Evolutionary conservation across 37 sponge, comb jelly and placozoan genomes (phyloP).

Genomic region (Theonella swinhoei): DNA sequence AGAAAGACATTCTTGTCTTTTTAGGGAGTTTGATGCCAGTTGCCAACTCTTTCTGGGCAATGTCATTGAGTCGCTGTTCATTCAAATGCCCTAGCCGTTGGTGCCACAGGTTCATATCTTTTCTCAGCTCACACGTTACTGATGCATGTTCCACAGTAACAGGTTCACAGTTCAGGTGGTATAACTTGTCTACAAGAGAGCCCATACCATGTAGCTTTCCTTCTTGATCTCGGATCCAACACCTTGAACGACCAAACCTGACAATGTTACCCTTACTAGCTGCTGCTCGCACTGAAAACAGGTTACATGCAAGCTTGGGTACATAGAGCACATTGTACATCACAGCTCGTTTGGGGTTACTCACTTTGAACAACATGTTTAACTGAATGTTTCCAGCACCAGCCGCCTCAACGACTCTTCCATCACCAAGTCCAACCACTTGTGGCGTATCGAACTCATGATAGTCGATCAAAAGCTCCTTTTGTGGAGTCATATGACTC

Average conservation of each 20-base stretch:
- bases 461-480: conserved; percentile 35
- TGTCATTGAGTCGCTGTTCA: conserved; percentile 17
- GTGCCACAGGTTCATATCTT: conserved; percentile 51
- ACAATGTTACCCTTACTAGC: conserved; percentile 27
- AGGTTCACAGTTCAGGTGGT: conserved; percentile 53
- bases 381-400: conserved; percentile 44
- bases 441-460: conserved; percentile 42
- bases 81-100: conserved; percentile 50
- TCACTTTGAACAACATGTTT: conserved; percentile 41
- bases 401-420: conserved; percentile 37
- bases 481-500: conserved; percentile 55
- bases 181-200: conserved; percentile 40
- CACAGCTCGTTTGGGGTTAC: conserved; percentile 11
- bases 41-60: conserved; percentile 11
- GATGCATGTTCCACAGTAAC: conserved; percentile 1
- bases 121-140: neutral
- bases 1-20: conserved; percentile 26
- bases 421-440: conserved; percentile 53
- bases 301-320: conserved; percentile 41
- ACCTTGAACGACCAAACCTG: conserved; percentile 39
- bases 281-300: conserved; percentile 53
- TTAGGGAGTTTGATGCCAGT: conserved; percentile 32
- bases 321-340: conserved; percentile 27
- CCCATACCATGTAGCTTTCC: conserved; percentile 53
- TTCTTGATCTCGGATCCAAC: conserved; percentile 40